These are phyloP conservation scores for Drosophila ironensis DNA, from an alignment of 1,140 invertebrate species.

Conservation along the genomic window DNA sequence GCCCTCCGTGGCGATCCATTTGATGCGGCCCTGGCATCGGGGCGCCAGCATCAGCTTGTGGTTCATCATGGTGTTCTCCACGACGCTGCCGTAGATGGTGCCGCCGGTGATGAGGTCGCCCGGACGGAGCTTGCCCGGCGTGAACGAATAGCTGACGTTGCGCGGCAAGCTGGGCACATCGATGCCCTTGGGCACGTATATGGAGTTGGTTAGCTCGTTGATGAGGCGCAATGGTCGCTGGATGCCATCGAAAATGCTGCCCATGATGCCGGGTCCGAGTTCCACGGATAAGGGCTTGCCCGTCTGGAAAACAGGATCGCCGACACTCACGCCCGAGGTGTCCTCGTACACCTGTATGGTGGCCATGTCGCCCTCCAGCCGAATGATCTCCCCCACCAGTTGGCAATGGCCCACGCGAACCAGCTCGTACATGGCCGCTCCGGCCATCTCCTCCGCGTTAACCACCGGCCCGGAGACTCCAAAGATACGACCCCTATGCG, in stretches of 20 bases:
- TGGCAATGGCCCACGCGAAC: slow-evolving; percentile 88
- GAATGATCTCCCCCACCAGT: slow-evolving; percentile 90
- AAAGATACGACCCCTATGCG: slow-evolving; percentile 95
- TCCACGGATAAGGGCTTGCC: slow-evolving; percentile 93
- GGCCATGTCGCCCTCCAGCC: slow-evolving; percentile 85
- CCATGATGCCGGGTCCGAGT: slow-evolving; percentile 87
- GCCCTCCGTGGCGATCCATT: slow-evolving; percentile 94
- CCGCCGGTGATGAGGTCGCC: slow-evolving; percentile 98
- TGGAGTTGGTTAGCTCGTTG: slow-evolving; percentile 92
- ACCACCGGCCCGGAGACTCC: slow-evolving; percentile 95
- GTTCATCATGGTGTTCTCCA: slow-evolving; percentile 98
- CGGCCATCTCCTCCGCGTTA: slow-evolving; percentile 75
- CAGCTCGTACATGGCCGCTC: slow-evolving; percentile 86
- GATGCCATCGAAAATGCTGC: slow-evolving; percentile 90
- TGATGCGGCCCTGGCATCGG: slow-evolving; percentile 95
- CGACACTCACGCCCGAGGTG: slow-evolving; percentile 93
- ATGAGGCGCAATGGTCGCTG: slow-evolving; percentile 91
- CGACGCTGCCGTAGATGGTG: slow-evolving; percentile 96
- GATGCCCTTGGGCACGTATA: slow-evolving; percentile 99
- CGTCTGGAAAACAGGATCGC: slow-evolving; percentile 91
- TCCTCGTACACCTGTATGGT: slow-evolving; percentile 90
- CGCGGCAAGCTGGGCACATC: slow-evolving; percentile 95
- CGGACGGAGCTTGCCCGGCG: slow-evolving; percentile 90
- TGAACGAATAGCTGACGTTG: slow-evolving; percentile 94
- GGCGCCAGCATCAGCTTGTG: slow-evolving; percentile 98